Percentiles rank a stretch among this genome's conserved stretches.
Conservation (phyloP, 2,888 invertebrate species). For the Leucophenga montana region DNA sequence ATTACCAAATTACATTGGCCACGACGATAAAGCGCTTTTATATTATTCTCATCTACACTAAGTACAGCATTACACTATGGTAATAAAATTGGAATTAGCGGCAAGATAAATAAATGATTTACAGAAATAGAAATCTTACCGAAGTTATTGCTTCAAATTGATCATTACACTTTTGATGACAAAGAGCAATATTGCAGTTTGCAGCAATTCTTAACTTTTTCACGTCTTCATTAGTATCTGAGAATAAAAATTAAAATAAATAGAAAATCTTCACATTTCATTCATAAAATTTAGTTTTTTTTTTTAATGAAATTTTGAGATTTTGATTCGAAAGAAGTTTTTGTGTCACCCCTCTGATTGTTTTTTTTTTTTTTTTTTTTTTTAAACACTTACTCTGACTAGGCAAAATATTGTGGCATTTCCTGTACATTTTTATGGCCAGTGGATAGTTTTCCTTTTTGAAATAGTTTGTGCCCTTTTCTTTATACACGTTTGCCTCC, state of each 20-base stretch:
- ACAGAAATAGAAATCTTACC: slow-evolving; percentile 66
- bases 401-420: slow-evolving; percentile 74
- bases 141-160: slow-evolving; percentile 81
- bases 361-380: too few species aligned
- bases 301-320: too few species aligned
- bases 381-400: slow-evolving; percentile 48
- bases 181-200: slow-evolving; percentile 87
- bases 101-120: background rate
- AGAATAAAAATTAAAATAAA: slow-evolving; percentile 43
- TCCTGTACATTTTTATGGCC: slow-evolving; percentile 91
- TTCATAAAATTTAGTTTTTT: too few species aligned
- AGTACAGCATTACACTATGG: slow-evolving; percentile 81
- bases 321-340: too few species aligned
- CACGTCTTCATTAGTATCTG: slow-evolving; percentile 72
- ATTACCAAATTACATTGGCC: slow-evolving; percentile 86
- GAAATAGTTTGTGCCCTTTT: slow-evolving; percentile 92
- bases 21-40: slow-evolving; percentile 91
- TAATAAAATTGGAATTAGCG: background rate
- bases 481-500: slow-evolving; percentile 87
- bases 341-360: too few species aligned
- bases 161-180: slow-evolving; percentile 81
- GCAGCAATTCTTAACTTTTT: slow-evolving; percentile 79
- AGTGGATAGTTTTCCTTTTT: slow-evolving; percentile 84
- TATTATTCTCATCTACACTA: slow-evolving; percentile 81
- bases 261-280: background rate